Evolutionary conservation across 2,888 invertebrate genomes (phyloP), one percentile per base, ranked within the genome.

Genomic region (Odontocolon sp.): DNA sequence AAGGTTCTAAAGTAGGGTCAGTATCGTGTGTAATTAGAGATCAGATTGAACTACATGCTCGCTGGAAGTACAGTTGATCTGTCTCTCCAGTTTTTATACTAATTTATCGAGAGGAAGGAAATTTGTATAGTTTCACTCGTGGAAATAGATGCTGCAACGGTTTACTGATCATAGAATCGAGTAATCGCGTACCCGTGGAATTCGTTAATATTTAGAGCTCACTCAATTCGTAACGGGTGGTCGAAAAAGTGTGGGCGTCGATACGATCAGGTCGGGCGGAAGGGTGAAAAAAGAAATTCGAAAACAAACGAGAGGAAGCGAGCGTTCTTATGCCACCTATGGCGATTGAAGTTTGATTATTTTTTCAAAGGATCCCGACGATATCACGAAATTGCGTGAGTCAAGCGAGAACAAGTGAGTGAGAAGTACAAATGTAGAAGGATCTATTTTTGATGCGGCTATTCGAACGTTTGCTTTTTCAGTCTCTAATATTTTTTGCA

Each of bases 121-220:
- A n/a, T n/a, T n/a, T n/a, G n/a, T n/a, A n/a, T n/a, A n/a, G n/a
- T n/a, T n/a, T n/a, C n/a, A n/a, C n/a, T n/a, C n/a, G n/a, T n/a
- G n/a, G n/a, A n/a, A n/a, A n/a, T n/a, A n/a, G n/a, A n/a, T n/a
- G n/a, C n/a, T n/a, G n/a, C n/a, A n/a, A n/a, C n/a, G n/a, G n/a
- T n/a, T n/a, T n/a, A n/a, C n/a, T n/a, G n/a, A n/a, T 23, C 21
- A 11, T 9, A 18, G n/a, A 31, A 42, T 42, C 38, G 42, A 42
- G 59, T 45, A 45, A 74, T 68, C 38, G 61, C 71, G 63, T 67
- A 64, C 61, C 61, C 50, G 23, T 18, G 84, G 83, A 82, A 85
- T 86, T 84, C 80, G 83, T 84, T 86, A 86, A 87, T 85, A 85
- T 86, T 86, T 84, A 80, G 82, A 82, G 76, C 78, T 84, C 76